These are phyloP conservation scores for Callipepla californica DNA, from an alignment of 2,113 vertebrate genomes.

Conservation along the genomic window DNA sequence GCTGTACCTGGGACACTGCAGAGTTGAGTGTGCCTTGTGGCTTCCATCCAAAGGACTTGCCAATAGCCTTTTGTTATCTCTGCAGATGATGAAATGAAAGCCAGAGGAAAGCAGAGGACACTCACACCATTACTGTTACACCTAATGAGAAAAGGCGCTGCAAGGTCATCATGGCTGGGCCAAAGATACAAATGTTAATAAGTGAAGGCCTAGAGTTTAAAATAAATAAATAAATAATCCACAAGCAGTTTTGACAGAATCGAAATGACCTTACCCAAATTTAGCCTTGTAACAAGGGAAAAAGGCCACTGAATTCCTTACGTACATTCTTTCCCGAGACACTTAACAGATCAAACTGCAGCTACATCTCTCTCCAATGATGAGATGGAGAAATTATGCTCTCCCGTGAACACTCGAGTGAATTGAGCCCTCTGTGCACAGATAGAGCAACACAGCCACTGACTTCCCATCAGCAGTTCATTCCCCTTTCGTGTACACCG, in stretches of 20 bases:
- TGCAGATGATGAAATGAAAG: neutral
- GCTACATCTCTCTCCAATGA: neutral
- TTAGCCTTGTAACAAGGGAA: neutral
- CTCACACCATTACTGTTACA: neutral
- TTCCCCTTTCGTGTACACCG: fast-evolving
- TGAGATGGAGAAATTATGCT: fast-evolving
- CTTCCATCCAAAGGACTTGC: neutral
- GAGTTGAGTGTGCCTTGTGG: neutral
- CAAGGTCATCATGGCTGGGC: neutral
- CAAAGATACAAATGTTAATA: neutral
- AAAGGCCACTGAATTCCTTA: neutral
- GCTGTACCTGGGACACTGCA: neutral
- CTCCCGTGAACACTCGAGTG: neutral
- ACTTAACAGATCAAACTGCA: neutral
- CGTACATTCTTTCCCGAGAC: neutral
- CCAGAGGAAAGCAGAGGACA: neutral
- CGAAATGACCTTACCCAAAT: neutral
- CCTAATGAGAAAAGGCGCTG: neutral
- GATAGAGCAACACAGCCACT: fast-evolving
- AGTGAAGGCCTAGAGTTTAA: neutral
- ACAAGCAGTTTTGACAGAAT: neutral
- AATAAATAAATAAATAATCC: neutral
- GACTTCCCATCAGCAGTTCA: fast-evolving
- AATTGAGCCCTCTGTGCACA: neutral
- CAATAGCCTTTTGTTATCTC: neutral